Conservation (phyloP, 1,140 invertebrate genomes). For the Neodiprion lecontei region DNA sequence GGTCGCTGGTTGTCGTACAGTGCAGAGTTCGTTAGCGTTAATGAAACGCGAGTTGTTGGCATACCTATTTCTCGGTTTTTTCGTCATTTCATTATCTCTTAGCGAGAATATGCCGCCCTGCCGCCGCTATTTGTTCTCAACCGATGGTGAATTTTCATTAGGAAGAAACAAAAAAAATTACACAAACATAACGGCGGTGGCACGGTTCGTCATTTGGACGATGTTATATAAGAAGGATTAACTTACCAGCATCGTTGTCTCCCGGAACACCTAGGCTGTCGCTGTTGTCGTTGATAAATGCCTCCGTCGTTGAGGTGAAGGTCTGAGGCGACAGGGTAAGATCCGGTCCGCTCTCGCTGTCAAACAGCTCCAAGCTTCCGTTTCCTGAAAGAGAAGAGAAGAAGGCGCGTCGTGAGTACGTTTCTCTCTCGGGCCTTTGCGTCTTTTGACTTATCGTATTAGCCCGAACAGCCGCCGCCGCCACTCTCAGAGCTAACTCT, state of each 20-base stretch:
- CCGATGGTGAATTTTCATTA: too few relatives aligned
- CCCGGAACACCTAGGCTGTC: conserved; percentile 69
- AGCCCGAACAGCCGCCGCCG: not conserved
- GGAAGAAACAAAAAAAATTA: conserved; percentile 11
- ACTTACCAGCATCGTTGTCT: conserved; percentile 64
- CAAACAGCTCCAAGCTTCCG: conserved; percentile 73
- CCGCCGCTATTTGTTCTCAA: too few relatives aligned
- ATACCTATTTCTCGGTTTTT: too few relatives aligned
- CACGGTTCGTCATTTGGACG: not conserved
- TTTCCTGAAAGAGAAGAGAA: conserved; percentile 55
- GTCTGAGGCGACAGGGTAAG: conserved; percentile 74
- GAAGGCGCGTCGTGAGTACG: not conserved
- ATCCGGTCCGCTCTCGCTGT: conserved; percentile 73
- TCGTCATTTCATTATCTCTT: too few relatives aligned
- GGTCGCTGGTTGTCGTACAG: not conserved
- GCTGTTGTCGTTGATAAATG: conserved; percentile 75
- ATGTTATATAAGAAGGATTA: not conserved
- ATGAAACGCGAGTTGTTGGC: not conserved
- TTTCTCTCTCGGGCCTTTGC: not conserved
- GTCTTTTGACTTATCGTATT: not conserved
- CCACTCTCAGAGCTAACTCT: not conserved
- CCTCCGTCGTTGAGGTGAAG: conserved; percentile 71
- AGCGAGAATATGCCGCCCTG: too few relatives aligned
- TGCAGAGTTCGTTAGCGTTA: not conserved
- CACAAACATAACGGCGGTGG: too few relatives aligned